Percentiles rank a stretch among this genome's conserved stretches.
Evolutionary conservation across 2,888 invertebrate species (phyloP).

Genomic region (Neelides folsomi): DNA sequence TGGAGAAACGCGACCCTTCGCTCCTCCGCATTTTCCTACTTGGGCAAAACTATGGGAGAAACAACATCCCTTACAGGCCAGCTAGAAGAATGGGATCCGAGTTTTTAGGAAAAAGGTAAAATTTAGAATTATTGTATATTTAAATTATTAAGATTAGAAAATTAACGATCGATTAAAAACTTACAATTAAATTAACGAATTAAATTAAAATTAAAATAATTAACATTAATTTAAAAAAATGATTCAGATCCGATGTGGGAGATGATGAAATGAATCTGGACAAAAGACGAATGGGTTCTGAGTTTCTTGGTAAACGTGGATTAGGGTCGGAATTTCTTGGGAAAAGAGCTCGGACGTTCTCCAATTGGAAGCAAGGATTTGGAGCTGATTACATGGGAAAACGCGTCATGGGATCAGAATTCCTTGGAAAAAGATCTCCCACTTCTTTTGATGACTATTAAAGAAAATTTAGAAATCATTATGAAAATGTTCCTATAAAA

Average conservation of each 20-base stretch:
- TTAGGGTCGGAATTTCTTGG: constrained; percentile 15
- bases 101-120: constrained; percentile 30
- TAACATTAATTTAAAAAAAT: background rate
- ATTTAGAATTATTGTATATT: too few species aligned
- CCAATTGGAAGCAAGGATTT: constrained; percentile 6
- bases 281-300: constrained; percentile 21
- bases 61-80: constrained; percentile 21
- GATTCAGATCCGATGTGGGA: constrained; percentile 9
- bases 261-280: constrained; percentile 26
- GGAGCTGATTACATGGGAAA: constrained; percentile 26
- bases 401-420: constrained; percentile 23
- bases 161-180: background rate
- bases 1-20: too few species aligned
- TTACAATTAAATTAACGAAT: background rate
- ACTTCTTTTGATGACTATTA: background rate
- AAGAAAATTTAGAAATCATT: too few species aligned
- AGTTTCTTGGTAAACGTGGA: constrained; percentile 18
- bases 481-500: too few species aligned
- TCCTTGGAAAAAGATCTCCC: constrained; percentile 16
- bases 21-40: background rate
- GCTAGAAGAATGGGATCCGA: constrained; percentile 29
- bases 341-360: background rate
- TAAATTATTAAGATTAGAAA: background rate
- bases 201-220: background rate
- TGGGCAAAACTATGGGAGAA: constrained; percentile 5